A percentile compares a stretch with the other conserved stretches of the same genome.
These are phyloP conservation scores for Desmophyllum pertusum DNA, from an alignment of 92 coral and sea anemone genomes.

Conservation along the genomic window DNA sequence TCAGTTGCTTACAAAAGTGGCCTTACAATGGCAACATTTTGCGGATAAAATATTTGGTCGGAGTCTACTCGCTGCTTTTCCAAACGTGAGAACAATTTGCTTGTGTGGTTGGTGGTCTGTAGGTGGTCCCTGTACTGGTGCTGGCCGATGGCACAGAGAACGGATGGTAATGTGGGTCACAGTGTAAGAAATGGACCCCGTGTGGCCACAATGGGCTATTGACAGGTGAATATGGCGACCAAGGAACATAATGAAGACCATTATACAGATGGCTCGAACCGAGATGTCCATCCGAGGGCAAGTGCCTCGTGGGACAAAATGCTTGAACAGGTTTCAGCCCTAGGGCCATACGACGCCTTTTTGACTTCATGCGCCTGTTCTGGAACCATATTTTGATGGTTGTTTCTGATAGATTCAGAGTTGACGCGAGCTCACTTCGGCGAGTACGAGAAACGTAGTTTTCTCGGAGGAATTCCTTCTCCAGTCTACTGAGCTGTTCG, in stretches of 20 bases:
- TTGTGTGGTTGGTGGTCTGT: slow-evolving; percentile 36
- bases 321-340: slow-evolving; percentile 83
- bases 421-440: slow-evolving; percentile 83
- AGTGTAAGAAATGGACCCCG: slow-evolving; percentile 80
- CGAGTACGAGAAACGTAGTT: slow-evolving; percentile 89
- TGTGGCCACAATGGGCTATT: slow-evolving; percentile 84
- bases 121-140: slow-evolving; percentile 23
- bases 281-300: slow-evolving; percentile 68
- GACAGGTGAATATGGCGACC: slow-evolving; percentile 77
- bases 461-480: slow-evolving; percentile 88
- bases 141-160: slow-evolving; percentile 57
- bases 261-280: slow-evolving; percentile 77
- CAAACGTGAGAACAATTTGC: slow-evolving; percentile 35
- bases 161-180: slow-evolving; percentile 81
- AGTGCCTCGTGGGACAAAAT: slow-evolving; percentile 76
- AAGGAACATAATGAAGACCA: slow-evolving; percentile 89
- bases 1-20: not conserved
- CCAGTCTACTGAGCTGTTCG: slow-evolving; percentile 83
- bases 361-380: slow-evolving; percentile 89
- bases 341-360: slow-evolving; percentile 86
- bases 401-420: slow-evolving; percentile 83
- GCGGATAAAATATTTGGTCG: not conserved
- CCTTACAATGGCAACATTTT: not conserved
- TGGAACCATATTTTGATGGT: slow-evolving; percentile 95
- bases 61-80: slow-evolving; percentile 23